Base-by-base conservation (phyloP, 1,140 invertebrate genomes). In the Antheraea pernyi region DNA sequence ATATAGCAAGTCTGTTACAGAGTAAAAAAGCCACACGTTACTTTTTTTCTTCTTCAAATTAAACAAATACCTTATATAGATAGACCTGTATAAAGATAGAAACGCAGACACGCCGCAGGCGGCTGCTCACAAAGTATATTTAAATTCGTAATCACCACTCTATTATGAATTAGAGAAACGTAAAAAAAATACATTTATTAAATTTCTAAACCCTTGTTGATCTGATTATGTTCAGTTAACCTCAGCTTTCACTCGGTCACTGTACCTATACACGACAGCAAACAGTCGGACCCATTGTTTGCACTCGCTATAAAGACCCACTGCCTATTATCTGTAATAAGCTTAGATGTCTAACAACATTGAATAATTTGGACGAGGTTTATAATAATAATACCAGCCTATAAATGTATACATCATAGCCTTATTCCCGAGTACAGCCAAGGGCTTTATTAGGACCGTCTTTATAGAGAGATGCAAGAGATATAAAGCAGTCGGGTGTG, bases 211-310 rank as follows among this genome's bases (percentile, higher is more conserved):
- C 36, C 9, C 19, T 10, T 46, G 39, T 11, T 46, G 53, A 59
- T 39, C 53, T 19, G 65, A 67, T 67, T 59, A 59, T 37, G 36
- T 67, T 65, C 18, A 53, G 19, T 65, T 48, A 39, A 19, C 19
- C 48, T 48, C 36, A 39, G 65, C 65, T 67, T 59, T 67, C 36
- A 59, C 53, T 59, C 30, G 19, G 53, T 18, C 65, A 37, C 22
- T 30, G 22, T 30, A 67, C 30, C 9, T 13, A 65, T 48, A 65
- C 19, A 8, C 19, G 18, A 16, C n/a, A 11, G 30, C 42, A 48
- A 65, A 65, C 19, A 59, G 65, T 19, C 48, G 2, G 48, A 53
- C 65, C 53, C 53, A 67, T 67, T 67, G 65, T 67, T 59, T 59
- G 19, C 30, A 67, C 13, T 36, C 46, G 7, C 11, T 30, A 36